Evolutionary conservation across 64 coral and sea anemone genomes (phyloP).

Genomic region (Anthopleura sola): DNA sequence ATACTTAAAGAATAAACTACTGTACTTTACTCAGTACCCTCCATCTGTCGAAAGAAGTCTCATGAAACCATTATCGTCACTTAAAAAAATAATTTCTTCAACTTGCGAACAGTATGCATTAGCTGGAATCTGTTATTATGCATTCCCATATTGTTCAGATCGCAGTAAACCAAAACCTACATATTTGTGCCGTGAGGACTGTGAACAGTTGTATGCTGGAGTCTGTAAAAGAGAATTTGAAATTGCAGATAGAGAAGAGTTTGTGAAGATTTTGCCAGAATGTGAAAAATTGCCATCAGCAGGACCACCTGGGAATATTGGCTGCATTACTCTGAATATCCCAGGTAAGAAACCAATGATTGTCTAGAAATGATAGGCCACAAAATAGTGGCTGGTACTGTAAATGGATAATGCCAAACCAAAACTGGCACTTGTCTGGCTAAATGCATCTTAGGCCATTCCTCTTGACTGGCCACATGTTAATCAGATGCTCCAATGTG

Average conservation of each 20-base stretch:
- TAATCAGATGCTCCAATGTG: no score
- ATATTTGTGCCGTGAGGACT: conserved; percentile 79
- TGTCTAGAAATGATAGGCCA: no score
- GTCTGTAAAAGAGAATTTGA: conserved; percentile 76
- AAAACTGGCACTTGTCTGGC: no score
- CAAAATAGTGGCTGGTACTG: no score
- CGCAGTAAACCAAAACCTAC: conserved; percentile 57
- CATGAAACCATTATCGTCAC: conserved; percentile 42
- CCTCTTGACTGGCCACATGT: no score
- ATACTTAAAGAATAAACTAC: conserved; percentile 74
- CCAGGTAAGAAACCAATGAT: conserved; percentile 69
- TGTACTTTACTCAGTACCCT: conserved; percentile 71
- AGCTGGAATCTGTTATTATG: conserved; percentile 67
- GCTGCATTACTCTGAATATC: conserved; percentile 69
- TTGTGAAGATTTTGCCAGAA: conserved; percentile 71
- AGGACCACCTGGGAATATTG: conserved; percentile 24
- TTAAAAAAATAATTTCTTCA: conserved; percentile 51
- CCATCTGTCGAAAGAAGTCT: conserved; percentile 69
- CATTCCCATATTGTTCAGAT: conserved; percentile 77
- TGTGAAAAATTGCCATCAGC: conserved; percentile 55
- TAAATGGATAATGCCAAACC: no score
- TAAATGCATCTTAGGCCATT: no score
- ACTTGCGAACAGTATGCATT: conserved; percentile 82
- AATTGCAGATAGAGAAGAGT: conserved; percentile 13
- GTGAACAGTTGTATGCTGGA: conserved; percentile 70